Base-by-base conservation (phyloP, 23 tunicate species). In the Pegea sp. region DNA sequence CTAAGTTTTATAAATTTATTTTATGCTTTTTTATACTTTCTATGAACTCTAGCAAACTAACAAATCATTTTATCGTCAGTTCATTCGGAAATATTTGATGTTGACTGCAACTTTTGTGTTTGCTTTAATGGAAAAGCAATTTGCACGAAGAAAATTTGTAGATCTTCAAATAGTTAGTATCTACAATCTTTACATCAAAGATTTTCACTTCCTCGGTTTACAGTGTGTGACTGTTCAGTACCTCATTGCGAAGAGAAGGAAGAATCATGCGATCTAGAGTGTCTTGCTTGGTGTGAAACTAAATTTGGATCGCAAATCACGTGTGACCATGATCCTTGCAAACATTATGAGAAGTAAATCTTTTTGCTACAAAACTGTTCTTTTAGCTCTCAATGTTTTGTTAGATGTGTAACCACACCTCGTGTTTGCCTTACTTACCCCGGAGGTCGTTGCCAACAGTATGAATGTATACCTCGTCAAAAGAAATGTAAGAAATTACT, bases 71-170 rank as follows among this genome's bases (percentile, higher is more conserved):
- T 43, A 16, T 24, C 42, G 57, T 25, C 49, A 81, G 93, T 19
- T 50, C 93, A 81, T 33, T 69, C 66, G 6, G 31, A 32, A 26
- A 61, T 46, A n/a, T 81, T 81, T 44, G 0, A 48, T 31, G 67
- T 71, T 5, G 75, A 81, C 21, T 81, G 93, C 80, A 81, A 81
- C 32, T 71, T 81, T 49, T 81, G 93, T 28, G 68, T 52, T 61
- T 81, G 93, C 34, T 72, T 28, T 42, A 46, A 48, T 34, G 93
- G 93, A 4, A 67, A 65, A 4, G 80, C 66, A 7, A 71, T 75
- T 19, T 81, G 93, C 64, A 81, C 93, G 48, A 34, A 38, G 16
- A 38, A 8, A 16, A 8, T 38, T 38, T 38, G 16, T 38, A 38
- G 46, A 38, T 11, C 11, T 16, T 38, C 46, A 38, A 38, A 38